A percentile compares a stretch with the other conserved stretches of the same genome.
Evolutionary conservation across 2,113 vertebrate genomes (phyloP).

Genomic region (Athene noctua): DNA sequence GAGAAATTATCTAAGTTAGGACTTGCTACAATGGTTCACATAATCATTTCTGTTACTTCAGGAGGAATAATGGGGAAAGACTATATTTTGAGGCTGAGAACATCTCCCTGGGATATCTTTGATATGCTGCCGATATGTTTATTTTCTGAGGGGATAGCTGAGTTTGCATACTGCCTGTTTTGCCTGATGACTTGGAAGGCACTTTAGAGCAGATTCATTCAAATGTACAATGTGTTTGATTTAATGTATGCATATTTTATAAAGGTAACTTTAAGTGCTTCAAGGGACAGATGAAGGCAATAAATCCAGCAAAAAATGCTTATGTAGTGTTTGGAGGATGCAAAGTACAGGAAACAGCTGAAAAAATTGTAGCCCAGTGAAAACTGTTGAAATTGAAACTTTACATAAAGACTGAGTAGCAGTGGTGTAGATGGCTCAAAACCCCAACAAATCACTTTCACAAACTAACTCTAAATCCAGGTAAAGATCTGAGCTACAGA

Average conservation of each 20-base stretch:
- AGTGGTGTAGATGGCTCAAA: background rate
- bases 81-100: background rate
- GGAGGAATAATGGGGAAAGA: background rate
- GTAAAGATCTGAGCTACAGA: background rate
- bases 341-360: background rate
- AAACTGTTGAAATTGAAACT: background rate
- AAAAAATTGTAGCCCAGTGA: background rate
- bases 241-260: background rate
- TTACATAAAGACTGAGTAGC: background rate
- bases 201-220: background rate
- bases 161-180: background rate
- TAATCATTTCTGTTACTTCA: background rate
- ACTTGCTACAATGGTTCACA: background rate
- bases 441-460: background rate
- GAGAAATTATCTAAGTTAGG: background rate
- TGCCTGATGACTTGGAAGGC: background rate
- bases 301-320: background rate
- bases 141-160: background rate
- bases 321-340: background rate
- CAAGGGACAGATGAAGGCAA: background rate
- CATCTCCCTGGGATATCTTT: background rate
- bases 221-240: background rate
- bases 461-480: background rate
- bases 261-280: conserved; percentile 26
- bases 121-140: background rate